A percentile compares a stretch with the other conserved stretches of the same genome.
These are phyloP conservation scores for Actenoides hombroni DNA, from an alignment of 2,113 vertebrate genomes.

Conservation along the genomic window DNA sequence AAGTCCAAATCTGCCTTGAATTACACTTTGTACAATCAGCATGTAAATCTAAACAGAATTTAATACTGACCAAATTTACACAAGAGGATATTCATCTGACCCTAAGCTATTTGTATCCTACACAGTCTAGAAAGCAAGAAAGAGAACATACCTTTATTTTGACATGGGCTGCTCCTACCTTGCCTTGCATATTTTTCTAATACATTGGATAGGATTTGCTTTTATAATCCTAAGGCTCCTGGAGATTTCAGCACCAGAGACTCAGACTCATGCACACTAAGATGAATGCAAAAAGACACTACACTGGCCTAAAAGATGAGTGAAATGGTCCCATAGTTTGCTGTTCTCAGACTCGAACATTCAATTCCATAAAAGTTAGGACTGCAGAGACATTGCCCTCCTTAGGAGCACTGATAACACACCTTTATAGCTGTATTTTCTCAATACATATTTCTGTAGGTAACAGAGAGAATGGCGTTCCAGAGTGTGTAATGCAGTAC, in stretches of 20 bases:
- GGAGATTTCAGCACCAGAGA: neutral
- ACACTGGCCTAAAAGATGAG: neutral
- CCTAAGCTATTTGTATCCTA: neutral
- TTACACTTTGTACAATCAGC: neutral
- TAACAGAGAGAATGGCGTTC: accelerated
- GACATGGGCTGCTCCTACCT: neutral
- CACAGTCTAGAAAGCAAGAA: neutral
- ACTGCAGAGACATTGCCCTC: neutral
- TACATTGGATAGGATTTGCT: neutral
- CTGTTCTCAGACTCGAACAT: neutral
- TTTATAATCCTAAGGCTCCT: neutral
- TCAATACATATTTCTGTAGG: neutral
- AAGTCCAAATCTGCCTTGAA: neutral
- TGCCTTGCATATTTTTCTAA: neutral
- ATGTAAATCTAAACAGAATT: neutral
- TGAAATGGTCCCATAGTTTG: neutral
- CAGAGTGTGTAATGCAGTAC: neutral
- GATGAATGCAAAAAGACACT: neutral
- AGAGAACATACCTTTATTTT: neutral
- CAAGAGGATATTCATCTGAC: neutral
- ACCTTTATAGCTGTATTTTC: neutral
- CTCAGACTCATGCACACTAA: neutral
- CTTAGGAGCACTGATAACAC: neutral
- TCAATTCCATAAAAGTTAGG: neutral
- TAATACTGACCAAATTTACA: neutral